These are phyloP conservation scores for Ommatoiulus sabulosus DNA, from an alignment of 2,888 invertebrate species.

Conservation along the genomic window DNA sequence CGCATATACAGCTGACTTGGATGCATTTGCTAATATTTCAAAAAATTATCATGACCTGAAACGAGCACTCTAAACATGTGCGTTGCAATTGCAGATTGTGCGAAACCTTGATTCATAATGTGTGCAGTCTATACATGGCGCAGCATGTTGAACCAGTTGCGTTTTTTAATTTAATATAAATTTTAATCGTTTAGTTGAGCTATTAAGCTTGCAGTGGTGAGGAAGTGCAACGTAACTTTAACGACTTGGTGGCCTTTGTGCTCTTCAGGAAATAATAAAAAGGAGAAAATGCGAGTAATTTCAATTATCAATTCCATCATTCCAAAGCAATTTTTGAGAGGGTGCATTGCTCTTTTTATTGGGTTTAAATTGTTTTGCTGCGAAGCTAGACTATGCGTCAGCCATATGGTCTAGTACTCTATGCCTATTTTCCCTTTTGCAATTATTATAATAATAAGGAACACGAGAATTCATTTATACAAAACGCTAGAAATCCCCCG, in stretches of 20 bases:
- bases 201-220: not conserved
- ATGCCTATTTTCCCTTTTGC: no score
- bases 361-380: not conserved
- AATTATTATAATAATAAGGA: not conserved
- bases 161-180: not conserved
- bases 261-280: conserved; percentile 8
- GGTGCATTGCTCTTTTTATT: conserved; percentile 24
- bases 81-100: no score
- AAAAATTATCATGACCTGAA: no score
- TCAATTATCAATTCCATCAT: conserved; percentile 23
- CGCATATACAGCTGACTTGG: no score
- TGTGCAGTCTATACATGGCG: no score
- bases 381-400: not conserved
- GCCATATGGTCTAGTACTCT: no score
- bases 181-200: not conserved
- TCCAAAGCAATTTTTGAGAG: not conserved
- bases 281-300: not conserved
- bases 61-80: no score
- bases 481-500: not conserved
- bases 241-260: not conserved
- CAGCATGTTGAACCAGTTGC: not conserved
- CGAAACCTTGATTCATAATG: no score
- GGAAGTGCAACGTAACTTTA: not conserved
- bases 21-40: no score
- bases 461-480: not conserved